Evolutionary conservation across 1,140 invertebrate genomes (phyloP).

Genomic region (Caerostris darwini): DNA sequence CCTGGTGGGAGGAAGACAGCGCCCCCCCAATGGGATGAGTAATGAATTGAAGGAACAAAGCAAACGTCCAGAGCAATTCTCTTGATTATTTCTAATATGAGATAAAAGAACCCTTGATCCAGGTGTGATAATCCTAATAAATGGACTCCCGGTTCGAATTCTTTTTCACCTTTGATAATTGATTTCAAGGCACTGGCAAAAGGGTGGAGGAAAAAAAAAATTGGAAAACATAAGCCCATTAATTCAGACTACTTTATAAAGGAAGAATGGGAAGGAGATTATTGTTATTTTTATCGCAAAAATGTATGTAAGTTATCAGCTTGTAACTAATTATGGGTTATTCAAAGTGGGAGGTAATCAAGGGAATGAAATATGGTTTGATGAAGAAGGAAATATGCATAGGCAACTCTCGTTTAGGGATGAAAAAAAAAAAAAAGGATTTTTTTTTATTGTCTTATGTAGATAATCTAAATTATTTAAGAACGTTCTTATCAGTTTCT

Average conservation of each 20-base stretch:
- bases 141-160: constrained; percentile 5
- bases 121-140: constrained; percentile 68
- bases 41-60: constrained; percentile 51
- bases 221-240: constrained; percentile 2
- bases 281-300: background rate
- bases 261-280: background rate
- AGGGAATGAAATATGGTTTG: background rate
- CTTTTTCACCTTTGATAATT: constrained; percentile 36
- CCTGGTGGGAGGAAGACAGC: constrained; percentile 15
- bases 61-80: constrained; percentile 57
- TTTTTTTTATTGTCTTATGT: background rate
- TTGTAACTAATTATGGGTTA: constrained; percentile 29
- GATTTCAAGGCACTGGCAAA: constrained; percentile 19
- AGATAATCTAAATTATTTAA: background rate
- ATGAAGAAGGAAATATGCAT: background rate
- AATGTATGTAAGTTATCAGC: constrained; percentile 36
- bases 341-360: background rate
- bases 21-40: constrained; percentile 38
- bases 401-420: background rate
- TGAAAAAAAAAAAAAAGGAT: background rate
- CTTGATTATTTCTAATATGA: constrained; percentile 64
- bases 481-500: no score
- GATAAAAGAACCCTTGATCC: constrained; percentile 58
- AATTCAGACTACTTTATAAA: constrained; percentile 17
- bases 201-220: background rate